Evolutionary conservation across 2,888 invertebrate species (phyloP), one percentile per base, ranked within the genome.

Genomic region (Smittia sp.): DNA sequence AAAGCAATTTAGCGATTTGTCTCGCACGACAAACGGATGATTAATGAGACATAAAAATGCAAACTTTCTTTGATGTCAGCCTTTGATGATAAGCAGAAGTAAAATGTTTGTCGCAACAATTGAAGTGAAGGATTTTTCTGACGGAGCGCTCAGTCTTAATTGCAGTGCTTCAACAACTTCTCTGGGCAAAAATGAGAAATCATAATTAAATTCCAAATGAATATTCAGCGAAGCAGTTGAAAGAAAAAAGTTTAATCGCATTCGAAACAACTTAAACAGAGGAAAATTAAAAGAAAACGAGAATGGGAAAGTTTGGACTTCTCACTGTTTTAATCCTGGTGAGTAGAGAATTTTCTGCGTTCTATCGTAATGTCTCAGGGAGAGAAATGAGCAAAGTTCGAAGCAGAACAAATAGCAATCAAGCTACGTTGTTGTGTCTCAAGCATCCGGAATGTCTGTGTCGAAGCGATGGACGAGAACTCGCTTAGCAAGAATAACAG

Each of bases 261-360:
- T 46, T 46, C 15, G 52, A 6, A 22, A 58, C 7, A 58, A 22
- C 2, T 22, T 4, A 58, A 58, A 58, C 3, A 58, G 13, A 13
- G 3, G 22, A 58, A 58, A 13, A 58, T 2, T 9, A 58, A 58
- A 58, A 58, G 58, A 58, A n/a, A 2, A 58, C 2, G 22, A 58
- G 58, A 58, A 58, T 58, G 58, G 58, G 20, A 58, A 58, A 18
- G 18, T 22, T 58, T 58, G 9, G 22, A 13, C 3, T 13, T 18
- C 58, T 58, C 22, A 22, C 58, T 22, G 58, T 58, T 18, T 58
- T 58, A 20, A 58, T 58, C n/a, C 3, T 58, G 58, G 58, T 58
- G 11, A 58, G 58, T 58, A 46, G 46, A 2, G 46, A 46, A 46
- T 46, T 6, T 46, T n/a, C n/a, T n/a, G n/a, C n/a, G n/a, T n/a